Evolutionary conservation across 2,113 vertebrate genomes (phyloP), one percentile per base, ranked within the genome.

Genomic region (Scatophagus argus): DNA sequence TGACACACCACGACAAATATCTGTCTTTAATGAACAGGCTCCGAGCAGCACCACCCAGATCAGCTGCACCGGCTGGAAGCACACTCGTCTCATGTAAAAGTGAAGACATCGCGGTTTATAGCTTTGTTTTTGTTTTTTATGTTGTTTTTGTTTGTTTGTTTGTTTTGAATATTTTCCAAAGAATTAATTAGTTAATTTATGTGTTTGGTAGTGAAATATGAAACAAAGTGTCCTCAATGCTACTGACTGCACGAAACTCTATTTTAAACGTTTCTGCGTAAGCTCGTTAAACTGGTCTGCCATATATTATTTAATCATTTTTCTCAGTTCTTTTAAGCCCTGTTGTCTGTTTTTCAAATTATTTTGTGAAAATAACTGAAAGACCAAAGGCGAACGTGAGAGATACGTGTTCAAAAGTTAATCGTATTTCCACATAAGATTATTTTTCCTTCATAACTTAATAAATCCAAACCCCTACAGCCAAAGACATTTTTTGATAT

Each of bases 11-110:
- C 79, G 11, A 63, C 76, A 86, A 76, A 88, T 82, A 91, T 88
- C 74, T 78, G 59, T 83, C 61, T 84, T 87, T 91, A 74, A 88
- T 77, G 81, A 86, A 81, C 79, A 86, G 77, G 29, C 66, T 47
- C 31, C 29, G 32, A 66, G 55, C 59, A 67, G 39, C 69, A 67
- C 32, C 27, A 74, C 25, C 63, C 67, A 55, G 23, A 60, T 21
- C 43, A 71, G 49, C 68, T 41, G 44, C 12, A 41, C 72, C 62
- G 64, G 29, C 56, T 61, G 67, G 27, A 63, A 14, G 71, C 31
- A 31, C 3, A 66, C 64, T 66, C 23, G 13, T 31, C 14, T n/a
- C 31, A 55, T 52, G 43, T 19, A 6, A 44, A 52, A 32, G 29
- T 59, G 49, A 39, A 29, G 13, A 68, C 52, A 38, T 31, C n/a